Percentiles rank a stretch among this genome's conserved stretches.
These are phyloP conservation scores for Tragelaphus buxtoni DNA, from an alignment of 2,113 vertebrate genomes.

Conservation along the genomic window DNA sequence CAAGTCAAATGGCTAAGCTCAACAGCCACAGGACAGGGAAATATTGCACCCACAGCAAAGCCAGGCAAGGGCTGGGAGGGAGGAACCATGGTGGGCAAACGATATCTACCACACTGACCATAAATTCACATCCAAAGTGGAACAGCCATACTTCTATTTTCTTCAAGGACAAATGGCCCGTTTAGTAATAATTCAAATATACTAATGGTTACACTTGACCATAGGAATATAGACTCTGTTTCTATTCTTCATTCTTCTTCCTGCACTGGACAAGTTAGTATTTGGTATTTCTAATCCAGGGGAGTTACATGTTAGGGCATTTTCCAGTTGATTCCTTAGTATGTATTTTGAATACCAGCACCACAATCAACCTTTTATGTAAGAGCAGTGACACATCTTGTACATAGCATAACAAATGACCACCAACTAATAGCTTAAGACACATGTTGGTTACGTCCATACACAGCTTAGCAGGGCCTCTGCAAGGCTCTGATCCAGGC, in stretches of 20 bases:
- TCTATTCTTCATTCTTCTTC: neutral
- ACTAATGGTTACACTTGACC: neutral
- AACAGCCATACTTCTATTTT: neutral
- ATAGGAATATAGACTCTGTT: neutral
- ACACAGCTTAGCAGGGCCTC: neutral
- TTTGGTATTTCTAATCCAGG: neutral
- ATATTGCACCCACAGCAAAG: neutral
- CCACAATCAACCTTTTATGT: neutral
- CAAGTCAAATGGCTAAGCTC: neutral
- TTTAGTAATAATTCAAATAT: neutral
- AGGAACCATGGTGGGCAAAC: neutral
- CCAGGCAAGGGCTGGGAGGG: neutral
- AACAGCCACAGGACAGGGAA: neutral
- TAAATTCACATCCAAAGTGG: neutral
- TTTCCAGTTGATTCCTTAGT: neutral
- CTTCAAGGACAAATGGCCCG: neutral
- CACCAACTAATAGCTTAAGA: neutral
- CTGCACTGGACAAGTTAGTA: neutral
- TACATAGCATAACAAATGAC: neutral
- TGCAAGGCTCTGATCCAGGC: neutral
- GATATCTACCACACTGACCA: neutral
- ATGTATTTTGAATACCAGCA: neutral
- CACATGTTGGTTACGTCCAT: neutral
- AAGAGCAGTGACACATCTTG: neutral
- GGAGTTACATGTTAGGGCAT: neutral